Evolutionary conservation across 2,888 invertebrate species (phyloP).

Genomic region (Cheilosia urbana): DNA sequence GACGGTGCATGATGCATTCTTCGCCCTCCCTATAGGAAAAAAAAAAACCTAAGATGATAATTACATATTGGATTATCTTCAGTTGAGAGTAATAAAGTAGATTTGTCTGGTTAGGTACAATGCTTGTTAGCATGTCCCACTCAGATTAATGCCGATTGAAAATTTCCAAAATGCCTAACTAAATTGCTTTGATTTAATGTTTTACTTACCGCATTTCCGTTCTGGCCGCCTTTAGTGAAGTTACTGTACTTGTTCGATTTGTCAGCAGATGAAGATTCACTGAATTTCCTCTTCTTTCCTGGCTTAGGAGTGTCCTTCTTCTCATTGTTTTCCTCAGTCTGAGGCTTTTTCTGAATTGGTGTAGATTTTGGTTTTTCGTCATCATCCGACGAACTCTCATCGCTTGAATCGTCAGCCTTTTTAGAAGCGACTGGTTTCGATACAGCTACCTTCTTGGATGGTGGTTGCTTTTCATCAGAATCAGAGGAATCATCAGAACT

Average conservation of each 20-base stretch:
- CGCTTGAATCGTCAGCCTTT: slow-evolving; percentile 83
- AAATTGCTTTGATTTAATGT: slow-evolving; percentile 1
- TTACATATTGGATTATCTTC: too few species aligned
- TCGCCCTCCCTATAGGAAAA: too few species aligned
- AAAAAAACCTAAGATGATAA: too few species aligned
- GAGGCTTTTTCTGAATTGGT: slow-evolving; percentile 75
- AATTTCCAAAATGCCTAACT: neutral
- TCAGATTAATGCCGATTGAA: neutral
- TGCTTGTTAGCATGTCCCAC: too few species aligned
- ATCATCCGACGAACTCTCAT: slow-evolving; percentile 84
- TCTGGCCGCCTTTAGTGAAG: slow-evolving; percentile 87
- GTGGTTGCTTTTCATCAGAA: slow-evolving; percentile 75
- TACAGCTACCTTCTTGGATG: slow-evolving; percentile 76
- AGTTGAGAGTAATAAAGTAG: too few species aligned
- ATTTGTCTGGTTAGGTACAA: too few species aligned
- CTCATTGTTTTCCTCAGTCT: slow-evolving; percentile 79
- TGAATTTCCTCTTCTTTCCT: slow-evolving; percentile 84
- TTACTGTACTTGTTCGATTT: slow-evolving; percentile 86
- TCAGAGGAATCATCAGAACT: slow-evolving; percentile 73
- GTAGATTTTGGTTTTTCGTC: slow-evolving; percentile 78
- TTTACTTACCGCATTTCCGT: slow-evolving; percentile 45
- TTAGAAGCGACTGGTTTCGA: slow-evolving; percentile 78
- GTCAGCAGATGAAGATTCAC: slow-evolving; percentile 76
- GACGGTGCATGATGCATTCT: too few species aligned
- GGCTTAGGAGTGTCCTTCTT: slow-evolving; percentile 69